Percentiles rank a stretch among this genome's conserved stretches.
phyloP scores from a whole-genome alignment of 2,888 invertebrate genomes.

The Polyommatus icarus region DNA sequence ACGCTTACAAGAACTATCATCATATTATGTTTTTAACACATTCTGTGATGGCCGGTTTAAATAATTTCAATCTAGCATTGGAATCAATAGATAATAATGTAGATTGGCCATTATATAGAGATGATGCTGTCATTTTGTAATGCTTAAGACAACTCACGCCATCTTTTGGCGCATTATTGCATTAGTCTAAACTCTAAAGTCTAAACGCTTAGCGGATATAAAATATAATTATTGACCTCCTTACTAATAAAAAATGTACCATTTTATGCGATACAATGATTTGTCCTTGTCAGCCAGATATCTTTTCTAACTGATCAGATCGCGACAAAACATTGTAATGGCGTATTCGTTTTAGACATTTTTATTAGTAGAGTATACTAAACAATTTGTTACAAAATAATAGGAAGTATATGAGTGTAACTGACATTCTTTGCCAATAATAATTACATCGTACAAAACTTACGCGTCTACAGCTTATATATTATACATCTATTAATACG shows the following conservation, averaged over 20 bases:
- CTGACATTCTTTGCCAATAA: conserved; percentile 9
- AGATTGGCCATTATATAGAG: too few species aligned
- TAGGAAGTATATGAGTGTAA: background rate
- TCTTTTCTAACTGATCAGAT: too few species aligned
- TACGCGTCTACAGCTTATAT: conserved; percentile 29
- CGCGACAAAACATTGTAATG: background rate
- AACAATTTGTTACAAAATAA: conserved; percentile 14
- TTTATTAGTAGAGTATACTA: background rate
- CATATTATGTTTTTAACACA: background rate
- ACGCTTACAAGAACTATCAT: background rate
- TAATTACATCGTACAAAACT: conserved; percentile 30
- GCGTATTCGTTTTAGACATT: background rate
- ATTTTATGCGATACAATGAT: too few species aligned
- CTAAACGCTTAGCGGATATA: background rate
- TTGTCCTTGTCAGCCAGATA: too few species aligned
- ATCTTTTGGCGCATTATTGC: background rate
- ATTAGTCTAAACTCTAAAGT: background rate
- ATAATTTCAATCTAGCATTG: too few species aligned
- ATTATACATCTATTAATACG: conserved; percentile 13
- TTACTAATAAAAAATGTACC: too few species aligned
- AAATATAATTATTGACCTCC: background rate
- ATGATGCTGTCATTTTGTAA: too few species aligned
- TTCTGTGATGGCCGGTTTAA: background rate
- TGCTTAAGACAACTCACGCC: background rate
- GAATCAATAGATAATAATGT: too few species aligned